Base-by-base conservation (phyloP, 2,113 vertebrate species). In the Zapus hudsonius region DNA sequence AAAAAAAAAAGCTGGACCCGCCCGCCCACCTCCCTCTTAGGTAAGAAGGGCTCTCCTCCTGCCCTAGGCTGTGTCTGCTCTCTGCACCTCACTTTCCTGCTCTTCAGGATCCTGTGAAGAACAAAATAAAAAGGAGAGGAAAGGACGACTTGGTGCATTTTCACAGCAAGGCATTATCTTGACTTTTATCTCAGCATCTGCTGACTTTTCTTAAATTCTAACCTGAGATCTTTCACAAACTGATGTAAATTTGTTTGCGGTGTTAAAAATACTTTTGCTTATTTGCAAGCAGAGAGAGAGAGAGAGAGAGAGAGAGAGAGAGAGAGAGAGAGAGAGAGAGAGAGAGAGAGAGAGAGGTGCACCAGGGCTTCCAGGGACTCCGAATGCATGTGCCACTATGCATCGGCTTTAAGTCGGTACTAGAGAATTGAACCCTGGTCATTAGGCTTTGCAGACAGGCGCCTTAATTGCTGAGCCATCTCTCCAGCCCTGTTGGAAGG, bases 1-100 rank as follows among this genome's bases (percentile, higher is more conserved):
- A n/a, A n/a, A n/a, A n/a, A n/a, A 38, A n/a, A 13, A 15, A 27
- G 9, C 0, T 8, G 75, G 29, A 2, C 3, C 67, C 9, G 1
- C 8, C 16, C 57, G n/a, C n/a, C n/a, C n/a, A n/a, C n/a, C n/a
- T n/a, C 47, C 16, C 5, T 22, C 33, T n/a, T 29, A 19, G 1
- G 3, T 0, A 0, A 40, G 16, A 38, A 47, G 57, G 15, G 36
- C 73, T 13, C 9, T 19, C 3, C 31, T 31, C 57, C 15, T 9
- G 1, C 22, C 36, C 8, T 5, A 2, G 19, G 38, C 38, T 52
- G 12, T 10, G 20, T 5, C 12, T 3, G 11, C 61, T 33, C 17
- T 73, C 66, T 12, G 59, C 29, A 15, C 16, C 75, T 40, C 42
- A 9, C 13, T 13, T 15, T 12, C 17, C 55, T 52, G n/a, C 17